These are phyloP conservation scores for Atta cephalotes DNA, from an alignment of 1,140 invertebrate species.

Conservation along the genomic window DNA sequence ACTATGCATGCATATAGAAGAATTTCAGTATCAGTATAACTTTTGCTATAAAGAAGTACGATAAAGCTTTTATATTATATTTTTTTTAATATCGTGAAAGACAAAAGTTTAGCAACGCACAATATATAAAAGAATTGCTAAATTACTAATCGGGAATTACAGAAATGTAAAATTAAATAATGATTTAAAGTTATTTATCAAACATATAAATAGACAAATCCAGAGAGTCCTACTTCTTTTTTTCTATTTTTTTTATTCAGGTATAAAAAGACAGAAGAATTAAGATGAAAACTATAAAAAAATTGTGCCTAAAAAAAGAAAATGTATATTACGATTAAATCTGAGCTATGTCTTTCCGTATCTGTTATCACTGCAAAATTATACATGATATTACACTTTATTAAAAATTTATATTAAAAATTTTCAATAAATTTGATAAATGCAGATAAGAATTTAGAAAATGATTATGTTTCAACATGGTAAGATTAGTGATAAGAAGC, in stretches of 20 bases:
- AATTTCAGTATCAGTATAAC: background rate
- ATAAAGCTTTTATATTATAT: background rate
- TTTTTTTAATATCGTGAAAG: slow-evolving; percentile 17
- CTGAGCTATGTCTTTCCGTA: background rate
- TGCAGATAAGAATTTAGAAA: background rate
- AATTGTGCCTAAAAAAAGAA: background rate
- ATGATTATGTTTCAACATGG: background rate
- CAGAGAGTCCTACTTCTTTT: background rate
- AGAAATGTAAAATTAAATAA: slow-evolving; percentile 10
- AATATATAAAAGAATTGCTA: slow-evolving; percentile 28
- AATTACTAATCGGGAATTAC: slow-evolving; percentile 1
- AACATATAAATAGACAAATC: slow-evolving; percentile 27
- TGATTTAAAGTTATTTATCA: slow-evolving; percentile 42
- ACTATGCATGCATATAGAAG: background rate
- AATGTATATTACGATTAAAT: background rate
- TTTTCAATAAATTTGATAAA: background rate
- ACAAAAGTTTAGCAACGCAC: background rate
- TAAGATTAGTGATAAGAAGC: slow-evolving; percentile 6
- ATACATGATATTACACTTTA: background rate
- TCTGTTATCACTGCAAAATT: background rate
- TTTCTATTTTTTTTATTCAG: slow-evolving; percentile 9
- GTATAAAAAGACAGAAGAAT: background rate
- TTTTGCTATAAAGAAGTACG: background rate
- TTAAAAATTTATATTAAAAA: slow-evolving; percentile 12
- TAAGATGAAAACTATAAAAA: background rate